phyloP scores from a whole-genome alignment of 2,888 invertebrate species.

The Chrysomela aeneicollis region DNA sequence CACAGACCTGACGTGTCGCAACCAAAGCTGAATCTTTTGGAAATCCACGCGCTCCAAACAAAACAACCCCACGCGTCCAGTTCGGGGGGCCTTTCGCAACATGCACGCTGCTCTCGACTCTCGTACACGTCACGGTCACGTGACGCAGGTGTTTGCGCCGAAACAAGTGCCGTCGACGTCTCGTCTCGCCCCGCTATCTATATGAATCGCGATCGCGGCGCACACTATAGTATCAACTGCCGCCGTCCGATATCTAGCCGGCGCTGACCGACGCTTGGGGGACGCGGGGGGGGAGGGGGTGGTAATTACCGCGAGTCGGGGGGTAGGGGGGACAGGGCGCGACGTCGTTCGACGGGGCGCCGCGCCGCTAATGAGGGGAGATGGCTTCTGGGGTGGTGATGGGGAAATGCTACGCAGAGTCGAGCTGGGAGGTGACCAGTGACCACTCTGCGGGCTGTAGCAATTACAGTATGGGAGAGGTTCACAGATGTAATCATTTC shows the following conservation, averaged over 20 bases:
- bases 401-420: no score
- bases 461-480: no score
- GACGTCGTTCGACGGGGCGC: conserved; percentile 55
- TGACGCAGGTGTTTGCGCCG: conserved; percentile 47
- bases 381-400: conserved; percentile 21
- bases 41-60: not conserved
- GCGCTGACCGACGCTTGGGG: conserved; percentile 61
- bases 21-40: not conserved
- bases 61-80: not conserved
- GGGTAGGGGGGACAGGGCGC: conserved; percentile 41
- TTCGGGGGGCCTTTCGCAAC: conserved; percentile 7
- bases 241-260: conserved; percentile 49
- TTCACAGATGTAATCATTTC: no score
- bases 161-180: conserved; percentile 39
- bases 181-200: conserved; percentile 48
- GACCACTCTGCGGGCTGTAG: not conserved
- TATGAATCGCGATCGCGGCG: conserved; percentile 51
- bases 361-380: conserved; percentile 56
- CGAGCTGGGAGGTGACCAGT: conserved; percentile 37
- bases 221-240: conserved; percentile 40
- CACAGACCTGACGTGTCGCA: no score
- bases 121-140: conserved; percentile 43
- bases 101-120: not conserved
- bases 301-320: conserved; percentile 45
- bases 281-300: conserved; percentile 54